phyloP scores from a whole-genome alignment of 2,797 vertebrate species.

The Mus minutoides region DNA sequence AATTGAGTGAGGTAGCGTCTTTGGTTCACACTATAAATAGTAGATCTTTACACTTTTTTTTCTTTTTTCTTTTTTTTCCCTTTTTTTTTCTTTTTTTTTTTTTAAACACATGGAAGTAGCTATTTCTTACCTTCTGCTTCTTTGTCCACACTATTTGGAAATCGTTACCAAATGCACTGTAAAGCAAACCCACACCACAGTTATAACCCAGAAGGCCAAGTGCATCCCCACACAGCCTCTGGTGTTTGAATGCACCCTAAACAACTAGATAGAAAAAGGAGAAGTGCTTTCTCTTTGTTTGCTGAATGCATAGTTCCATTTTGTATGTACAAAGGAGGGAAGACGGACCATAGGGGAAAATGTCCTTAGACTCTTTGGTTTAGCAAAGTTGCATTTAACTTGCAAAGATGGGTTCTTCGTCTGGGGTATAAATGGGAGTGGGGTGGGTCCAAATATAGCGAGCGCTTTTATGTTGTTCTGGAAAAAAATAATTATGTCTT shows the following conservation, averaged over 20 bases:
- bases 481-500: conserved; percentile 76
- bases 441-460: conserved; percentile 7
- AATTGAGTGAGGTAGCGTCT: conserved; percentile 99
- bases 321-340: conserved; percentile 87
- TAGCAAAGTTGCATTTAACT: conserved; percentile 83
- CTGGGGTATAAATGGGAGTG: conserved; percentile 63
- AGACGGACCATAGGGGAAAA: conserved; percentile 73
- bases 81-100: conserved; percentile 49
- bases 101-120: conserved; percentile 90
- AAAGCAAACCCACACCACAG: conserved; percentile 92
- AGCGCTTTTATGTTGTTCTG: conserved; percentile 69
- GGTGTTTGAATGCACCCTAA: conserved; percentile 89
- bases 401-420: conserved; percentile 57
- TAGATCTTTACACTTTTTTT: conserved; percentile 93
- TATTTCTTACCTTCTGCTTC: conserved; percentile 92
- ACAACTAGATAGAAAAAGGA: conserved; percentile 88
- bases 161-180: conserved; percentile 91
- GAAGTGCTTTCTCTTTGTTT: conserved; percentile 98
- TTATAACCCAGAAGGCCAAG: conserved; percentile 90
- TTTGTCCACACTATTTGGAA: conserved; percentile 90
- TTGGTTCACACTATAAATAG: conserved; percentile 99
- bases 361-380: conserved; percentile 89
- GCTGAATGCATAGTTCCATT: conserved; percentile 95
- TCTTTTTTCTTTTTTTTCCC: conserved; percentile 38
- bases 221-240: conserved; percentile 85